Base-by-base conservation (phyloP, 2,113 vertebrate species). In the Periophthalmus modestus region DNA sequence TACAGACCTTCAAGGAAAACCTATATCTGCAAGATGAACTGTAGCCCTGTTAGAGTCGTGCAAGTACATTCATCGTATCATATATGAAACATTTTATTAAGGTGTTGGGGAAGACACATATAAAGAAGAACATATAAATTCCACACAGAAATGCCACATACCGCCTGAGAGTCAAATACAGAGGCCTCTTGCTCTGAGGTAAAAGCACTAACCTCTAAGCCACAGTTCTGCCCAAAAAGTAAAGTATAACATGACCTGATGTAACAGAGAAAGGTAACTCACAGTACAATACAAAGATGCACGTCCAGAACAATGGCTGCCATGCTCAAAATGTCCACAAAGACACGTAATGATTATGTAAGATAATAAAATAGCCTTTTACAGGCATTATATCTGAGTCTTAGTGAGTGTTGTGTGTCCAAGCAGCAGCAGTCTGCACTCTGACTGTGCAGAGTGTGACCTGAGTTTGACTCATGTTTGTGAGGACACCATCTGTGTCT, bases 401-500 rank as follows among this genome's bases (percentile, higher is more conserved):
- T 1, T 34, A 58, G 66, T 62, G 58, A 68, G 50, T 73, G 66
- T 46, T 61, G 74, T 7, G 47, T 34, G 68, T 78, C 82, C 67
- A 13, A 67, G 77, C 74, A 71, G 78, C 75, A 52, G 50, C 50
- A 23, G n/a, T 54, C 67, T 71, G 58, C 77, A 21, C 11, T 18
- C 68, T 73, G 39, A 18, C 75, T 72, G 72, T 19, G 75, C 68
- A 79, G 66, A 78, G 82, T 85, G 84, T 83, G 87, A 91, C 88
- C 89, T 66, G 73, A 83, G 75, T 52, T 7, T 83, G 83, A 86
- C 78, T 89, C 86, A 82, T 72, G 59, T 1, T 21, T 78, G 74
- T 85, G 63, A 78, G 61, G 80, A 71, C n/a, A 78, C 83, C 84
- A 85, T 89, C 84, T 89, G 87, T 55, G 71, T 67, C 78, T 78